These are phyloP conservation scores for Martes martes DNA, from an alignment of 2,113 vertebrate genomes.

Conservation along the genomic window DNA sequence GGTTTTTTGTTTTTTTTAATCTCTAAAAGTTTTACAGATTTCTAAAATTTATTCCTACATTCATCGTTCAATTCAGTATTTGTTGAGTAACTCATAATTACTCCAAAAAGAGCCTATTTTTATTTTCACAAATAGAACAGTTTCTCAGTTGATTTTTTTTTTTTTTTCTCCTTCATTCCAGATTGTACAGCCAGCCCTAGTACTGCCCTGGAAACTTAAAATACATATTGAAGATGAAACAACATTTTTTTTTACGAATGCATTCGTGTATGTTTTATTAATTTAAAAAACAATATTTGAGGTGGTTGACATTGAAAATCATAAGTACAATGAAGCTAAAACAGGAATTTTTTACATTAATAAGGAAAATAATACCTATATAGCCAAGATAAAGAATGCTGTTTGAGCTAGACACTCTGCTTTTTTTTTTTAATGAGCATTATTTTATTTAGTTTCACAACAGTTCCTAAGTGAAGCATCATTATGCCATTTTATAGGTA, in stretches of 20 bases:
- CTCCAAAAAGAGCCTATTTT: constrained; percentile 30
- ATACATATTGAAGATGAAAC: background rate
- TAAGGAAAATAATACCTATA: too few species aligned
- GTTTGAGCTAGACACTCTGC: too few species aligned
- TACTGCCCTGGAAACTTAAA: background rate
- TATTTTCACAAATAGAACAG: background rate
- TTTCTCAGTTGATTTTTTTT: background rate
- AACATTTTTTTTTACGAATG: background rate
- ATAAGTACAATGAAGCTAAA: too few species aligned
- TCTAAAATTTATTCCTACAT: background rate
- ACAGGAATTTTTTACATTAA: too few species aligned
- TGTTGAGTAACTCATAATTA: constrained; percentile 17
- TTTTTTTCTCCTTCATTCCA: background rate
- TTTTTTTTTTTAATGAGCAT: too few species aligned
- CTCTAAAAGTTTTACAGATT: background rate
- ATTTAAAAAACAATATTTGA: too few species aligned
- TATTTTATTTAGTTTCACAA: too few species aligned
- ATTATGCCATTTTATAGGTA: too few species aligned
- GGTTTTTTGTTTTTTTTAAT: background rate
- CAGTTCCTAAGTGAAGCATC: too few species aligned
- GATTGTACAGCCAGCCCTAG: background rate
- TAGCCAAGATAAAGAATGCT: too few species aligned
- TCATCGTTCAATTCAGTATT: background rate
- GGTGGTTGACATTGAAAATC: too few species aligned
- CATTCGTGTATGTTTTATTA: too few species aligned